Conservation (phyloP, 2,888 invertebrate species). For the Stratiomys singularior region DNA sequence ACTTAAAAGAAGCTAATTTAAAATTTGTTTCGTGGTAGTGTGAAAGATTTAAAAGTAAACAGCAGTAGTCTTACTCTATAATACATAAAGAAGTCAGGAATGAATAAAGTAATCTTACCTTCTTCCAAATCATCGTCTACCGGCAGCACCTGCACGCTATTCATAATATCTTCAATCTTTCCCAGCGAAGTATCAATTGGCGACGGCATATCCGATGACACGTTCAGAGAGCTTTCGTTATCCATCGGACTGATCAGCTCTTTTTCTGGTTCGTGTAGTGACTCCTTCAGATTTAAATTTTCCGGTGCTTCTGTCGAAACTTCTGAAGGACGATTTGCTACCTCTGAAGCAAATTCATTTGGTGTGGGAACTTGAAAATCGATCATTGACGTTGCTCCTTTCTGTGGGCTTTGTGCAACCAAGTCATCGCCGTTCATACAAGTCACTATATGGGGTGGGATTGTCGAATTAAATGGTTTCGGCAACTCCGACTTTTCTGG, state of each 20-base stretch:
- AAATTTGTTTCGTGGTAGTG: too few species aligned
- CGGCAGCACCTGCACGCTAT: slow-evolving; percentile 62
- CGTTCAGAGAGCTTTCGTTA: not conserved
- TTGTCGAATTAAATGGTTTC: not conserved
- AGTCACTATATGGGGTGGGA: not conserved
- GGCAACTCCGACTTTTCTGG: slow-evolving; percentile 57
- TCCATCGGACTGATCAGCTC: slow-evolving; percentile 53
- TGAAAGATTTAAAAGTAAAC: too few species aligned
- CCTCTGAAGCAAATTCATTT: slow-evolving; percentile 62
- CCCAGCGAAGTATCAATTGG: slow-evolving; percentile 23
- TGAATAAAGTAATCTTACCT: not conserved
- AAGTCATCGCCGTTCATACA: slow-evolving; percentile 60
- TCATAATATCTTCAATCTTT: slow-evolving; percentile 57
- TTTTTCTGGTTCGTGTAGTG: slow-evolving; percentile 57
- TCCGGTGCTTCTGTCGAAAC: slow-evolving; percentile 53
- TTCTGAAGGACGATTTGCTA: slow-evolving; percentile 63
- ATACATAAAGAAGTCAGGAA: too few species aligned
- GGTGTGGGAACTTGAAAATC: slow-evolving; percentile 61
- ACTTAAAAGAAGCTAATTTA: too few species aligned
- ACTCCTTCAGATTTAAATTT: slow-evolving; percentile 56
- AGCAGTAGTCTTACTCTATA: too few species aligned
- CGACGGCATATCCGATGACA: not conserved
- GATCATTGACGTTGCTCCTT: slow-evolving; percentile 67
- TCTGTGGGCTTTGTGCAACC: slow-evolving; percentile 78
- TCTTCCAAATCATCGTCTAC: slow-evolving; percentile 32